Conservation (phyloP, 1,140 invertebrate genomes). For the Hycleus phaleratus region DNA sequence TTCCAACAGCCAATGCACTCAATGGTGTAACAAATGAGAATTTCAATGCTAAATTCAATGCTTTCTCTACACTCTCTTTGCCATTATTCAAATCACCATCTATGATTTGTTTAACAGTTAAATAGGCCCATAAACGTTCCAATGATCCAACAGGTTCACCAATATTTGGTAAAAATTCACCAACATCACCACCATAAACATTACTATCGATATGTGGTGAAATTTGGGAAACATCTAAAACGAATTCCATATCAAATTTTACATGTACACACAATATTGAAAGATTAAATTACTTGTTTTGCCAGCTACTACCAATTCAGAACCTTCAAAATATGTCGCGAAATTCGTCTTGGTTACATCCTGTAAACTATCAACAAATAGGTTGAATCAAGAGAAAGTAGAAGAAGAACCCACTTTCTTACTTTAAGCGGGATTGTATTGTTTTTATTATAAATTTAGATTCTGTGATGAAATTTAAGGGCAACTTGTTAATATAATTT, state of each 20-base stretch:
- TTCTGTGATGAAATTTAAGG: background rate
- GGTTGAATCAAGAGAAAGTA: too few species aligned
- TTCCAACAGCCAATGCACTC: conserved; percentile 60
- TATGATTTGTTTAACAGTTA: conserved; percentile 50
- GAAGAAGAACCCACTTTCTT: background rate
- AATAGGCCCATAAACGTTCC: conserved; percentile 59
- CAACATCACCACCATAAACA: background rate
- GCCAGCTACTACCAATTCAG: conserved; percentile 52
- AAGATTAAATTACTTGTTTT: conserved; percentile 26
- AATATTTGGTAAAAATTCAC: background rate
- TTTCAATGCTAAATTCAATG: conserved; percentile 41
- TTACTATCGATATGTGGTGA: background rate
- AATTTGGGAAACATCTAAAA: background rate
- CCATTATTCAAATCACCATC: conserved; percentile 44
- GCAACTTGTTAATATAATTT: too few species aligned
- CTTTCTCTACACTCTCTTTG: conserved; percentile 32
- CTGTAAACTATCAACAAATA: conserved; percentile 41
- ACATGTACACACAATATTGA: background rate
- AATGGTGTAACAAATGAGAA: conserved; percentile 59
- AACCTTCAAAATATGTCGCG: conserved; percentile 48
- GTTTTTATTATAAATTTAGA: background rate
- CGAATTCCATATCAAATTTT: background rate
- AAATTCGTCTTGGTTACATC: conserved; percentile 45
- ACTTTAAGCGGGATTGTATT: background rate
- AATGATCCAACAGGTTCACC: conserved; percentile 33